A percentile compares a stretch with the other conserved stretches of the same genome.
phyloP scores from a whole-genome alignment of 1,140 invertebrate species.

The Psilanteris sp. region DNA sequence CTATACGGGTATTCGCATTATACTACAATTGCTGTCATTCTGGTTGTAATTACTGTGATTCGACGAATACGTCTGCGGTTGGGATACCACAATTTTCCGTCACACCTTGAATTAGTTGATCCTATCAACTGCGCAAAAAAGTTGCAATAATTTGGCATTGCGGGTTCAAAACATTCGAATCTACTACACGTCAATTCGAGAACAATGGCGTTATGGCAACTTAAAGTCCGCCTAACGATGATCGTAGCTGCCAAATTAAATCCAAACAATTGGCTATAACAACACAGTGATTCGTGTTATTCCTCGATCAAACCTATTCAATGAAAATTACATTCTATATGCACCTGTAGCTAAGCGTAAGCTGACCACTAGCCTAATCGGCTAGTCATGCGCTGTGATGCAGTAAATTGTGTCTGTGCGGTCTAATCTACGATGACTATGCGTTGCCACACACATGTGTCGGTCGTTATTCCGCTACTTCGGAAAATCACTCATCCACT shows the following conservation, averaged over 20 bases:
- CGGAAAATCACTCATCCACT: slow-evolving; percentile 21
- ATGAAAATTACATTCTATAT: slow-evolving; percentile 60
- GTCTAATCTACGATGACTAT: slow-evolving; percentile 32
- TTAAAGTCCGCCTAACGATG: slow-evolving; percentile 27
- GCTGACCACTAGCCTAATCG: slow-evolving; percentile 66
- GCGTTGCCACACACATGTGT: slow-evolving; percentile 20
- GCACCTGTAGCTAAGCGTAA: slow-evolving; percentile 67
- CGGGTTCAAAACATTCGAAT: not conserved
- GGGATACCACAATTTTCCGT: slow-evolving; percentile 6
- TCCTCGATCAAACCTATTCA: slow-evolving; percentile 48
- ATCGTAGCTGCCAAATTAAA: slow-evolving; percentile 44
- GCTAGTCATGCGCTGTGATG: slow-evolving; percentile 72
- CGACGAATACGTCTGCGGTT: slow-evolving; percentile 2
- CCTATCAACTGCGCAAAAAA: too few relatives aligned
- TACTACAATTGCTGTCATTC: slow-evolving; percentile 5
- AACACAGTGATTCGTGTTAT: slow-evolving; percentile 49
- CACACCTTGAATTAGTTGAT: slow-evolving; percentile 1
- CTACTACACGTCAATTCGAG: slow-evolving; percentile 13
- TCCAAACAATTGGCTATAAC: slow-evolving; percentile 47
- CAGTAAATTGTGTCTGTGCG: slow-evolving; percentile 72
- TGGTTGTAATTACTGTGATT: slow-evolving; percentile 14
- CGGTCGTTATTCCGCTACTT: slow-evolving; percentile 24
- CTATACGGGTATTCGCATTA: slow-evolving; percentile 1
- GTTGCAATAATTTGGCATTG: too few relatives aligned
- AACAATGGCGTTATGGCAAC: not conserved